Evolutionary conservation across 2,113 vertebrate genomes (phyloP).

Genomic region (Lepus americanus): DNA sequence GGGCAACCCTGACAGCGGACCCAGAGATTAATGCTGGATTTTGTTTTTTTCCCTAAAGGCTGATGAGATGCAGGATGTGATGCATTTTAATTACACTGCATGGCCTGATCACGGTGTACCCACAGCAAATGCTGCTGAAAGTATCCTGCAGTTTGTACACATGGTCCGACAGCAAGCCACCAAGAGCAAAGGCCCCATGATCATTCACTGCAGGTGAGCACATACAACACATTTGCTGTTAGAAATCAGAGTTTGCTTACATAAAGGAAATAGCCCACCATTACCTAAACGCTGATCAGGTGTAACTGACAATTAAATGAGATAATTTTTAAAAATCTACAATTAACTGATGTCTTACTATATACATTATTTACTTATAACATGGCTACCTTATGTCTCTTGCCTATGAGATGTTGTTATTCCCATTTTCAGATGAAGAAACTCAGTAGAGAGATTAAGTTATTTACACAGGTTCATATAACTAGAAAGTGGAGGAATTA

Average conservation of each 20-base stretch:
- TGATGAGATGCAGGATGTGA: constrained; percentile 93
- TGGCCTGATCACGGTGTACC: constrained; percentile 99
- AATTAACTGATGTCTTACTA: background rate
- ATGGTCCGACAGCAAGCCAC: constrained; percentile 94
- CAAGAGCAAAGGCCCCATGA: constrained; percentile 92
- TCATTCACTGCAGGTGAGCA: constrained; percentile 96
- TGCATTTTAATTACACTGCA: constrained; percentile 97
- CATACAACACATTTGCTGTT: accelerated
- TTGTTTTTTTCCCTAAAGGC: constrained; percentile 87
- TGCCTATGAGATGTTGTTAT: background rate
- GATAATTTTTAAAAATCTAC: background rate
- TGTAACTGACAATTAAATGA: background rate
- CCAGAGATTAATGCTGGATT: background rate
- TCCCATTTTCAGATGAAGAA: background rate
- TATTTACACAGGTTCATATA: background rate
- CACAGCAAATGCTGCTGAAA: constrained; percentile 94
- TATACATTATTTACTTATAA: background rate
- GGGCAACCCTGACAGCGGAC: accelerated
- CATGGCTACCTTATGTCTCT: background rate
- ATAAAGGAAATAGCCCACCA: background rate
- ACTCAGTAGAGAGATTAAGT: background rate
- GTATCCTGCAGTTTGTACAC: constrained; percentile 97
- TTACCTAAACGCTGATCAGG: background rate
- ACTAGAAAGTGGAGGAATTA: background rate
- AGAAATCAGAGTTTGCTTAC: accelerated